A percentile compares a stretch with the other conserved stretches of the same genome.
Conservation (phyloP, 2,888 invertebrate genomes). For the Cremastinae sp. region DNA sequence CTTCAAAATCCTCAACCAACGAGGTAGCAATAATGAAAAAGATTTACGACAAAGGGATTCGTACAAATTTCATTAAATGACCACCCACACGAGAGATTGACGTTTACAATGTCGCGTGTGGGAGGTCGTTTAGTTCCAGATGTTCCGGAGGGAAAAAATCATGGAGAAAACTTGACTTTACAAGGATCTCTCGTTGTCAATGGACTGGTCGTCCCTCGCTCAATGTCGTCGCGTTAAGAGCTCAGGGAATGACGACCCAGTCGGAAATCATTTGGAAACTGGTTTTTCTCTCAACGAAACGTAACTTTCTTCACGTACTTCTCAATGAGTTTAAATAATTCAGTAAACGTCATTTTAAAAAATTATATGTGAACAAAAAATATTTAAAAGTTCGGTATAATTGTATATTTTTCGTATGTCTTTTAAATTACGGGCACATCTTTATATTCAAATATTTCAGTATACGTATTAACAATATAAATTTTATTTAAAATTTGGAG, state of each 20-base stretch:
- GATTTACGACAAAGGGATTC: slow-evolving; percentile 59
- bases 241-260: slow-evolving; percentile 35
- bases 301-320: too few relatives aligned
- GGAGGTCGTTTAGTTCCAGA: slow-evolving; percentile 38
- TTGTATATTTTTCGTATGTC: too few relatives aligned
- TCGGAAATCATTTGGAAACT: slow-evolving; percentile 56
- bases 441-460: too few relatives aligned
- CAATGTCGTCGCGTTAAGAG: slow-evolving; percentile 24
- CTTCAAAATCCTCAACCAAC: slow-evolving; percentile 3
- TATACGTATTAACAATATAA: too few relatives aligned
- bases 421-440: too few relatives aligned
- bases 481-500: too few relatives aligned
- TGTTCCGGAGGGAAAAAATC: slow-evolving; percentile 19
- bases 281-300: slow-evolving; percentile 48
- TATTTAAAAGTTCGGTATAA: too few relatives aligned
- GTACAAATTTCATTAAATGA: slow-evolving; percentile 61
- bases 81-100: slow-evolving; percentile 62
- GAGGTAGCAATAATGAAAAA: slow-evolving; percentile 40
- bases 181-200: slow-evolving; percentile 35
- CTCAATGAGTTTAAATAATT: too few relatives aligned
- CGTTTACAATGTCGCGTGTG: slow-evolving; percentile 57
- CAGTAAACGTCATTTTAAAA: too few relatives aligned
- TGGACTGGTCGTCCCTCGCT: slow-evolving; percentile 14
- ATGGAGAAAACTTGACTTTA: slow-evolving; percentile 45
- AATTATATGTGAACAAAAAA: too few relatives aligned